These are phyloP conservation scores for Rosalia funebris DNA, from an alignment of 2,888 invertebrate species.

Conservation along the genomic window DNA sequence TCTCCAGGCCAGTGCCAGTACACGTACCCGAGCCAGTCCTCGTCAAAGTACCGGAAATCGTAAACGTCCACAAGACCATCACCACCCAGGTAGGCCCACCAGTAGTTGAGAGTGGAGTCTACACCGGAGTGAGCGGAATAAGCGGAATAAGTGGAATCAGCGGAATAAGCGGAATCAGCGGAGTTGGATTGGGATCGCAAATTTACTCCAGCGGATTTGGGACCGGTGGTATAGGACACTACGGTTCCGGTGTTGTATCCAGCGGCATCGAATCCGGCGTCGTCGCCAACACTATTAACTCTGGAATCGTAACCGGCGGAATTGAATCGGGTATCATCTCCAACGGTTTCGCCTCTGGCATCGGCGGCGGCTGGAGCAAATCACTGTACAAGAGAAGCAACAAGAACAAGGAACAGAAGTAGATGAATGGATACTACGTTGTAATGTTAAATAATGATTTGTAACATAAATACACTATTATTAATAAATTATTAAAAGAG, in stretches of 20 bases:
- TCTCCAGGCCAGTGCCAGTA: slow-evolving; percentile 45
- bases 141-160: neutral
- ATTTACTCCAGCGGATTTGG: slow-evolving; percentile 1
- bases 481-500: slow-evolving; percentile 27
- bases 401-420: slow-evolving; percentile 6
- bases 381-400: slow-evolving; percentile 15
- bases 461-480: slow-evolving; percentile 9
- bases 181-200: slow-evolving; percentile 6
- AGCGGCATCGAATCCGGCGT: neutral
- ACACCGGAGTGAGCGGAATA: neutral
- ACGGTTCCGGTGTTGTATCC: neutral
- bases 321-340: neutral
- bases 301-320: neutral
- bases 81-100: slow-evolving; percentile 16
- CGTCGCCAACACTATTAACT: neutral
- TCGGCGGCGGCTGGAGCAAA: neutral
- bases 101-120: neutral
- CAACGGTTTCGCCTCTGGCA: neutral
- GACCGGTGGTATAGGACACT: neutral
- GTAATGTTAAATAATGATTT: neutral
- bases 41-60: slow-evolving; percentile 48
- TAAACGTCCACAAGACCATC: slow-evolving; percentile 34
- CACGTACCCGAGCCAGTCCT: slow-evolving; percentile 48
- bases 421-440: neutral
- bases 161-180: no score